Evolutionary conservation across 2,888 invertebrate genomes (phyloP), one percentile per base, ranked within the genome.

Genomic region (Mycalesis mineus): DNA sequence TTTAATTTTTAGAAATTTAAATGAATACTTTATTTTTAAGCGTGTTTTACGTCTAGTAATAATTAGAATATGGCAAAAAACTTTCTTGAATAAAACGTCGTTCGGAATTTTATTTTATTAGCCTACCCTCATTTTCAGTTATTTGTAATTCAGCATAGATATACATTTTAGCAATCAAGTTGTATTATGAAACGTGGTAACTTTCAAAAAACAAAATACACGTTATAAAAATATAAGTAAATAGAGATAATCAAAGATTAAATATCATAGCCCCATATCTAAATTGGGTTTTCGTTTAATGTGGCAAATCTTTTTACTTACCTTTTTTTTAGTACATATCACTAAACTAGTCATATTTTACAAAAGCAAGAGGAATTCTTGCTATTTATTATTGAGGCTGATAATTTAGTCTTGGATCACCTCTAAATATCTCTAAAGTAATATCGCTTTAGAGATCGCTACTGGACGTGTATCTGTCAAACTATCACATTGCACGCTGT

Each of bases 401-500:
- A 22, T 22, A 11, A 15, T 33, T 33, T 33, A 1, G 5, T 14
- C 15, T 13, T 9, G 17, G 9, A 17, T 50, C 29, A 48, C 40
- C 44, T 53, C 50, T 40, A 33, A 40, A 51, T 29, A 48, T 45
- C 49, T 53, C 50, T 40, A 31, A 44, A 44, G 39, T 52, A 61
- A 59, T 52, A 64, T 57, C 55, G 50, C 41, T 57, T 45, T 44
- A 37, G 55, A 59, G 65, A 65, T 56, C 57, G 55, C 59, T 62
- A 69, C 65, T 73, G 75, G 74, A 78, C 78, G 74, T 67, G 65
- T 58, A 68, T 67, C 67, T 61, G 68, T 47, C 65, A 64, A 63
- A 68, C 66, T 78, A 80, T 77, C 77, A 81, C 80, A 77, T 64
- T 62, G 62, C 62, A 65, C 65, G 65, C 67, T 70, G 68, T 70